Percentiles rank a stretch among this genome's conserved stretches.
Conservation (phyloP, 1,140 invertebrate species). For the Drosophila quadrilineata region DNA sequence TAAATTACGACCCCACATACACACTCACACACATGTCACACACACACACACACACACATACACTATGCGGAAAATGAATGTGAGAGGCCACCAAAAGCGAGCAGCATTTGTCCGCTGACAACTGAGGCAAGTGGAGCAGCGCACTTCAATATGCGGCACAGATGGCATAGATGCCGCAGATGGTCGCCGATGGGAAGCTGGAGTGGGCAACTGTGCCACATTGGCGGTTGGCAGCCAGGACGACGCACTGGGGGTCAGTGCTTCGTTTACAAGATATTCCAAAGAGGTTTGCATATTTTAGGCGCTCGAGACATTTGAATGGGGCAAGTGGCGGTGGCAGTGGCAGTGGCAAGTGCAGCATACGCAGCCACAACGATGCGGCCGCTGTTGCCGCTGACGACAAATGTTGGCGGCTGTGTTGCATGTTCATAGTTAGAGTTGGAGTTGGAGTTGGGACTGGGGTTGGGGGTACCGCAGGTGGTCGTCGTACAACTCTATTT, state of each 20-base stretch:
- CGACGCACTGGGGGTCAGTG: conserved; percentile 65
- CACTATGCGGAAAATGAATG: not conserved
- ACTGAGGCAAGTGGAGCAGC: conserved; percentile 49
- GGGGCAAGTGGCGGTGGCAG: too few species aligned
- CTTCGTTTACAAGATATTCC: conserved; percentile 71
- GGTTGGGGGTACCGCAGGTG: conserved; percentile 58
- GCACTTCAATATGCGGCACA: too few species aligned
- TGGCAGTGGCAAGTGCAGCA: conserved; percentile 59
- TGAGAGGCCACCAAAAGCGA: conserved; percentile 30
- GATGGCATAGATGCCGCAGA: not conserved
- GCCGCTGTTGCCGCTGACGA: too few species aligned
- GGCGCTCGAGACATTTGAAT: conserved; percentile 70
- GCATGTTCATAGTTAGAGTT: not conserved
- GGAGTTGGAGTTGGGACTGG: not conserved
- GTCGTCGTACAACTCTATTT: conserved; percentile 79
- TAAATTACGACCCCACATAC: conserved; percentile 62
- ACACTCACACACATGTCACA: conserved; percentile 28
- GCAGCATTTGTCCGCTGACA: conserved; percentile 31
- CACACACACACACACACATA: not conserved
- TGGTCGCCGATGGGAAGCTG: not conserved
- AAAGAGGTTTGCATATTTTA: conserved; percentile 78
- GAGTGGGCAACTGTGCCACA: not conserved
- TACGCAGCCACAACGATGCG: conserved; percentile 25
- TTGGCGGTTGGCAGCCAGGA: not conserved
- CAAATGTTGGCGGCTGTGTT: conserved; percentile 42